phyloP scores from a whole-genome alignment of 2,797 vertebrate species.

The Acanthopagrus latus region DNA sequence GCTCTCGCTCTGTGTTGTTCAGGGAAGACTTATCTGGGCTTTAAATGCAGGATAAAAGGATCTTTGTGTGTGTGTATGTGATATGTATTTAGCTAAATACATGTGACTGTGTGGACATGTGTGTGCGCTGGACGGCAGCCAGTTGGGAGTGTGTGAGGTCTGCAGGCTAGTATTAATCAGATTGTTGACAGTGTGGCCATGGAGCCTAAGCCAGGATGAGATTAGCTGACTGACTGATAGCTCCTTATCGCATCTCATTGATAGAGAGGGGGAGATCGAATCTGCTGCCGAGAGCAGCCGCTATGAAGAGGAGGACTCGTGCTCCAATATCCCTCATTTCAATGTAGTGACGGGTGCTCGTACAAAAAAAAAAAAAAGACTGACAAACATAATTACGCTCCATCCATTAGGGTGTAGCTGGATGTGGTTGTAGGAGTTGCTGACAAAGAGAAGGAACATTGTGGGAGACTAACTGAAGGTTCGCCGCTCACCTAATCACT shows the following conservation, averaged over 20 bases:
- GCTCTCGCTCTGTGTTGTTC: neutral
- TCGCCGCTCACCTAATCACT: slow-evolving; percentile 18
- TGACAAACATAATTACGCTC: slow-evolving; percentile 37
- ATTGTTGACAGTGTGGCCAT: slow-evolving; percentile 70
- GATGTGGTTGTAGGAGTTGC: slow-evolving; percentile 35
- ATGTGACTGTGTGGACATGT: slow-evolving; percentile 4
- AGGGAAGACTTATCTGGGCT: neutral
- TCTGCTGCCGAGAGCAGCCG: slow-evolving; percentile 25
- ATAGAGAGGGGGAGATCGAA: slow-evolving; percentile 44
- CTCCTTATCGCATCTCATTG: slow-evolving; percentile 62
- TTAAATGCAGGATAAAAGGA: neutral
- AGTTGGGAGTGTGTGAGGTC: slow-evolving; percentile 61
- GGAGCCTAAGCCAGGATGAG: slow-evolving; percentile 68
- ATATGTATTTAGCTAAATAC: slow-evolving; percentile 24
- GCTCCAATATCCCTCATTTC: slow-evolving; percentile 29
- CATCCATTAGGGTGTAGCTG: slow-evolving; percentile 13
- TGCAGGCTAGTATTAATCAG: slow-evolving; percentile 76
- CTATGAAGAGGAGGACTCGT: slow-evolving; percentile 18
- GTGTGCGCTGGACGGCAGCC: slow-evolving; percentile 53
- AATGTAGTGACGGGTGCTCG: slow-evolving; percentile 22
- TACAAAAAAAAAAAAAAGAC: slow-evolving; percentile 33
- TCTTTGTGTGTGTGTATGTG: slow-evolving; percentile 6
- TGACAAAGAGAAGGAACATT: slow-evolving; percentile 6
- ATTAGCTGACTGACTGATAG: slow-evolving; percentile 69
- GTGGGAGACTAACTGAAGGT: slow-evolving; percentile 16